These are phyloP conservation scores for Enteromius anoplus DNA, from an alignment of 2,797 vertebrate species.

Conservation along the genomic window DNA sequence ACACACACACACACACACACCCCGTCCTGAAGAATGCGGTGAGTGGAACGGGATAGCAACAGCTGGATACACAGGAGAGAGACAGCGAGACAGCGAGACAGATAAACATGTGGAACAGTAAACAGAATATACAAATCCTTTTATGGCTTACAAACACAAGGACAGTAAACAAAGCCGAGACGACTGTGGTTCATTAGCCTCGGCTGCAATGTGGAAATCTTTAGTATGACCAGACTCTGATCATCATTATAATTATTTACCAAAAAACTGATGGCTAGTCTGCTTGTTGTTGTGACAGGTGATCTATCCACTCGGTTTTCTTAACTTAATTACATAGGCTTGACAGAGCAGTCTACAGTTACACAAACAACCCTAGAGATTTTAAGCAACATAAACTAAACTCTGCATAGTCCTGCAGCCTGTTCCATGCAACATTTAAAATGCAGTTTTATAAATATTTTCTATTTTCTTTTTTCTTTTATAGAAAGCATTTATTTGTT, in stretches of 20 bases:
- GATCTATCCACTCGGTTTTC: constrained; percentile 1
- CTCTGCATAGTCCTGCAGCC: neutral
- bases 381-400: neutral
- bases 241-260: constrained; percentile 37
- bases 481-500: neutral
- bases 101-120: constrained; percentile 54
- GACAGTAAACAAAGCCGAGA: constrained; percentile 46
- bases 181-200: constrained; percentile 31
- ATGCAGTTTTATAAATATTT: neutral
- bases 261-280: constrained; percentile 8
- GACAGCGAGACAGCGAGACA: constrained; percentile 50
- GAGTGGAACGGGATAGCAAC: constrained; percentile 47
- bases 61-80: constrained; percentile 47
- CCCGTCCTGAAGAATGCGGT: constrained; percentile 49
- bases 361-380: neutral
- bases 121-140: constrained; percentile 55
- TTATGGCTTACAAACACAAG: constrained; percentile 38
- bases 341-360: constrained; percentile 13
- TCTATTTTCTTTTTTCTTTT: neutral
- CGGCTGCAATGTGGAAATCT: constrained; percentile 10
- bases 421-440: neutral
- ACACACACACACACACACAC: constrained; percentile 40
- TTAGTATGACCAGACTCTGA: constrained; percentile 28
- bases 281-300: constrained; percentile 40
- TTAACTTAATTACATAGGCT: neutral